Conservation (phyloP, 2,113 vertebrate species). For the Vombatus ursinus region DNA sequence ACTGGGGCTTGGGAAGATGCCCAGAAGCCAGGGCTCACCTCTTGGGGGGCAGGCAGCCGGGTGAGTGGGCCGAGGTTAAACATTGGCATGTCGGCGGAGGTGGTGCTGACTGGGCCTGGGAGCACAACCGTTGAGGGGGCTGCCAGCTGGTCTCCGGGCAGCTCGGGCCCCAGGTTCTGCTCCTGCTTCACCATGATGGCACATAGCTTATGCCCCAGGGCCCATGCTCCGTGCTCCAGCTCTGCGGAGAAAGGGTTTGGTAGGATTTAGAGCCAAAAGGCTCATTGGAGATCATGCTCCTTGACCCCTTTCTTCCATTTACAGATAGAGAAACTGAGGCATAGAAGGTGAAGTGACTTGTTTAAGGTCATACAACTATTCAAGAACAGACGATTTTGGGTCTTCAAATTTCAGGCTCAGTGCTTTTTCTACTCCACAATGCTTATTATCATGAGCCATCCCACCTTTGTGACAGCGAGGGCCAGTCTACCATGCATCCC, state of each 20-base stretch:
- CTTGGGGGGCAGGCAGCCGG: conserved; percentile 88
- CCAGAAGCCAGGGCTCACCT: conserved; percentile 80
- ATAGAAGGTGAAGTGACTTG: neutral
- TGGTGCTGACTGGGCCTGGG: conserved; percentile 50
- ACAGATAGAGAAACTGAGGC: neutral
- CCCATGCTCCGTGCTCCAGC: conserved; percentile 91
- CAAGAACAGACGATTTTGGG: too few relatives aligned
- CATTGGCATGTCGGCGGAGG: conserved; percentile 73
- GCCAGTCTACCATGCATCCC: too few relatives aligned
- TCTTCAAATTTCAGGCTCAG: neutral
- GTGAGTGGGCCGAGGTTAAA: conserved; percentile 90
- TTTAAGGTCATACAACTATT: neutral
- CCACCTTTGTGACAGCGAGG: too few relatives aligned
- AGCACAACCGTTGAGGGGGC: conserved; percentile 78
- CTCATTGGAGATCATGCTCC: neutral
- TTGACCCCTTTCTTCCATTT: neutral
- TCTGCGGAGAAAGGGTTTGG: conserved; percentile 80
- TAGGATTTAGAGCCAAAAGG: conserved; percentile 50
- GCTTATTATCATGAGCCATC: neutral
- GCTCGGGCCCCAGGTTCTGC: conserved; percentile 87
- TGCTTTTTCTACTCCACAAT: neutral
- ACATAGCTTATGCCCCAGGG: conserved; percentile 94
- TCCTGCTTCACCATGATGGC: conserved; percentile 98
- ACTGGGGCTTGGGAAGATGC: neutral
- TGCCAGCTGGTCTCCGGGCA: conserved; percentile 80